phyloP scores from a whole-genome alignment of 2,113 vertebrate genomes.

The Salvelinus alpinus region DNA sequence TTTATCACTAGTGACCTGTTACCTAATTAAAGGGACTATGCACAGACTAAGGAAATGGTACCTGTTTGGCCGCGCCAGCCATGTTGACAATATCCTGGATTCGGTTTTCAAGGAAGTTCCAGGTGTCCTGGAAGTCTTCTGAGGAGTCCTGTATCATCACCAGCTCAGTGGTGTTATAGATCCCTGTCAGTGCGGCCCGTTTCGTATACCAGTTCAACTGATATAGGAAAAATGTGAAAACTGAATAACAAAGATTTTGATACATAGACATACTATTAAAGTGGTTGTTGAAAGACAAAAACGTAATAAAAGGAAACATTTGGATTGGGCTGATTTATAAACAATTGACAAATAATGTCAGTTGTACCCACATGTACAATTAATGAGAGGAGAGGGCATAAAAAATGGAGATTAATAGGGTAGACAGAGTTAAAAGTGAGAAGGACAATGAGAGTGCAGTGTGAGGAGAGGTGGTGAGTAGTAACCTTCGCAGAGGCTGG shows the following conservation, averaged over 20 bases:
- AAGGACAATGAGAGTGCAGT: no score
- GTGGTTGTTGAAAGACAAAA: background rate
- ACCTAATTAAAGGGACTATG: background rate
- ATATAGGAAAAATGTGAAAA: background rate
- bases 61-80: constrained; percentile 86
- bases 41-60: constrained; percentile 41
- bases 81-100: constrained; percentile 86
- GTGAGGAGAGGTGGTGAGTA: background rate
- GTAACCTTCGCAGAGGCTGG: constrained; percentile 54
- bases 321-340: background rate
- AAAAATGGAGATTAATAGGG: background rate
- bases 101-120: constrained; percentile 90
- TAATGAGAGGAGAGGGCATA: background rate
- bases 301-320: background rate
- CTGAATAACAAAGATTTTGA: background rate
- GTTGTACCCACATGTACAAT: background rate
- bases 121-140: constrained; percentile 89
- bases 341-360: background rate
- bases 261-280: background rate
- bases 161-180: constrained; percentile 93
- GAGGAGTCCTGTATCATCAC: constrained; percentile 97
- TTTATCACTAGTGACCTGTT: no score
- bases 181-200: constrained; percentile 85
- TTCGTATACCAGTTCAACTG: constrained; percentile 97
- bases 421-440: background rate